phyloP scores from a whole-genome alignment of 2,113 vertebrate genomes.

The Notarius lentiginosus region DNA sequence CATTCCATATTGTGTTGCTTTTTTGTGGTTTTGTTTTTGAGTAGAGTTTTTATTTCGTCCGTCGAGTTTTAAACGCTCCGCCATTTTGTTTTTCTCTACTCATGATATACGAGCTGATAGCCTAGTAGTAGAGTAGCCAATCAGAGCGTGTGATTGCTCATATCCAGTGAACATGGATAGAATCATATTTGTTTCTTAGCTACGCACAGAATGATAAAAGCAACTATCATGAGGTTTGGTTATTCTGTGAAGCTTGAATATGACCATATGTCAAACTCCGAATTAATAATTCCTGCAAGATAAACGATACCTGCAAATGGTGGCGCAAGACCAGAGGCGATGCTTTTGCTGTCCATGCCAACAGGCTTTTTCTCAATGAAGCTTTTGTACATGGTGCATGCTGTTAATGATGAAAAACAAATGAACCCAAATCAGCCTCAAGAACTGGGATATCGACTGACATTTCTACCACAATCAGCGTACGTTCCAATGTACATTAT shows the following conservation, averaged over 20 bases:
- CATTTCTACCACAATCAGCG: background rate
- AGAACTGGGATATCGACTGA: background rate
- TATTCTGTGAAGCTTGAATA: background rate
- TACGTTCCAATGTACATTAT: background rate
- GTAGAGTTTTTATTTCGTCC: too few relatives aligned
- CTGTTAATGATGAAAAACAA: conserved; percentile 54
- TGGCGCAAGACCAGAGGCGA: conserved; percentile 74
- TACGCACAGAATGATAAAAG: background rate
- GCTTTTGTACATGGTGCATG: conserved; percentile 76
- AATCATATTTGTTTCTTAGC: background rate
- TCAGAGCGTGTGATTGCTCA: too few relatives aligned
- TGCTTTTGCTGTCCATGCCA: conserved; percentile 71
- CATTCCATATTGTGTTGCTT: too few relatives aligned
- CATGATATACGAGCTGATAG: too few relatives aligned
- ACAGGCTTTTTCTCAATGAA: conserved; percentile 73
- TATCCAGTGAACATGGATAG: too few relatives aligned
- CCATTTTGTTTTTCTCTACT: too few relatives aligned
- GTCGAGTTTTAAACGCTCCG: too few relatives aligned
- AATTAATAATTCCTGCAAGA: background rate
- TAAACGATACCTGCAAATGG: conserved; percentile 70
- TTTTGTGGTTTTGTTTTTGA: too few relatives aligned
- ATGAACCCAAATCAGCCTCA: background rate
- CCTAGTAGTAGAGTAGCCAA: too few relatives aligned
- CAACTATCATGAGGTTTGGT: background rate
- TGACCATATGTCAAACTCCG: too few relatives aligned